phyloP scores from a whole-genome alignment of 2,888 invertebrate species.

The Agrenia bidenticulata region DNA sequence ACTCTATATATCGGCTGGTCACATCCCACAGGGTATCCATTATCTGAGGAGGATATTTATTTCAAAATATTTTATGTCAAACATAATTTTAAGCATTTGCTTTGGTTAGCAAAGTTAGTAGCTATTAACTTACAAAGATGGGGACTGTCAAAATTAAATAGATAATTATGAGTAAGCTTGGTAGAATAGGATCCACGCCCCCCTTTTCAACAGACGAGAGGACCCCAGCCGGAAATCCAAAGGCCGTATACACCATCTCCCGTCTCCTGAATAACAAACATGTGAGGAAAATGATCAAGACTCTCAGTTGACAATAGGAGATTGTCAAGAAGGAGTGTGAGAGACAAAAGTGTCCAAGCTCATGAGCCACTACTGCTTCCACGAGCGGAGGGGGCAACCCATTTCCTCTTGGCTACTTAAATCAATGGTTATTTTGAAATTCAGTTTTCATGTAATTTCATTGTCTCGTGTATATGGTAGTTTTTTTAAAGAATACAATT shows the following conservation, averaged over 20 bases:
- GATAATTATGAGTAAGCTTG: background rate
- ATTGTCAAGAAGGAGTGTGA: slow-evolving; percentile 2
- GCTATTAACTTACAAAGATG: background rate
- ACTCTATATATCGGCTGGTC: background rate
- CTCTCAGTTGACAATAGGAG: slow-evolving; percentile 13
- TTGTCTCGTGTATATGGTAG: no score
- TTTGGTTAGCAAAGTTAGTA: background rate
- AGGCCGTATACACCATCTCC: background rate
- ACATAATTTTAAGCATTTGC: background rate
- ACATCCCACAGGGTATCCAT: background rate
- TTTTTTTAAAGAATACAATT: no score
- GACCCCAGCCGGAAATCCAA: slow-evolving; percentile 1
- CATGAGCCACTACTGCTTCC: slow-evolving; percentile 26
- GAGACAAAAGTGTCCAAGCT: slow-evolving; percentile 25
- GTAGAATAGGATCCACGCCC: background rate
- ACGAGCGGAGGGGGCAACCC: slow-evolving; percentile 1
- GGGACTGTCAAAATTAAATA: background rate
- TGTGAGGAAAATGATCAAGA: background rate
- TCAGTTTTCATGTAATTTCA: no score
- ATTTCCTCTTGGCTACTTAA: background rate
- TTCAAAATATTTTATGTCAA: background rate
- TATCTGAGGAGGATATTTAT: background rate
- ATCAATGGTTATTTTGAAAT: no score
- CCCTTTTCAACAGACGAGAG: background rate
- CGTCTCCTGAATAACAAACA: background rate